A percentile compares a stretch with the other conserved stretches of the same genome.
phyloP scores from a whole-genome alignment of 2,113 vertebrate genomes.

The Crotalus helleri region DNA sequence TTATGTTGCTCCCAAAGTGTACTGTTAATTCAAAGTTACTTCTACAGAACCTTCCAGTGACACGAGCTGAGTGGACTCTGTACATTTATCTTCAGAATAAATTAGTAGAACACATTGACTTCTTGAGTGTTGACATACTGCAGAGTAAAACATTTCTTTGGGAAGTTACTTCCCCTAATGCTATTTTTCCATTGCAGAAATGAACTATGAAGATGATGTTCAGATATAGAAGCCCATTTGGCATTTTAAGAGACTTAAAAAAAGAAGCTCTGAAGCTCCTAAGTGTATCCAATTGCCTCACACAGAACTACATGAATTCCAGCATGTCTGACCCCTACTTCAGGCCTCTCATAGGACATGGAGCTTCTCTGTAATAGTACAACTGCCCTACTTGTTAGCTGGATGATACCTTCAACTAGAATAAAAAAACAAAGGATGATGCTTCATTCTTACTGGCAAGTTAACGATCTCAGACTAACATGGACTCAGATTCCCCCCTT shows the following conservation, averaged over 20 bases:
- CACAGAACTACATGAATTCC: neutral
- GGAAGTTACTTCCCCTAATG: constrained; percentile 29
- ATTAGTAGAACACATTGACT: constrained; percentile 54
- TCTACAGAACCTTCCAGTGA: neutral
- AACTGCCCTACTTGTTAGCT: neutral
- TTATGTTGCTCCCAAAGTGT: neutral
- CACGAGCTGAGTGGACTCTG: neutral
- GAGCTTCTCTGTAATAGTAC: neutral
- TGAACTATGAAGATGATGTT: neutral
- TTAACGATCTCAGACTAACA: neutral
- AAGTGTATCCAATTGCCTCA: neutral
- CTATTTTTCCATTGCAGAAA: constrained; percentile 17
- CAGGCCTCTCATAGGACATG: neutral
- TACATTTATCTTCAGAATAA: constrained; percentile 45
- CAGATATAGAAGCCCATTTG: neutral
- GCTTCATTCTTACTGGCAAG: neutral
- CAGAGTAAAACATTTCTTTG: constrained; percentile 32
- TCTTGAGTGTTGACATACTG: constrained; percentile 39
- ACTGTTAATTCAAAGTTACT: neutral
- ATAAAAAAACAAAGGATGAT: neutral
- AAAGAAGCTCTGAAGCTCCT: neutral
- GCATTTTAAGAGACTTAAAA: neutral
- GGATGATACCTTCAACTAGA: neutral
- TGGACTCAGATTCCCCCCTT: neutral
- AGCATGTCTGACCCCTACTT: neutral